Percentiles rank a stretch among this genome's conserved stretches.
Evolutionary conservation across 2,888 invertebrate species (phyloP).

Genomic region (Malacosoma neustria): DNA sequence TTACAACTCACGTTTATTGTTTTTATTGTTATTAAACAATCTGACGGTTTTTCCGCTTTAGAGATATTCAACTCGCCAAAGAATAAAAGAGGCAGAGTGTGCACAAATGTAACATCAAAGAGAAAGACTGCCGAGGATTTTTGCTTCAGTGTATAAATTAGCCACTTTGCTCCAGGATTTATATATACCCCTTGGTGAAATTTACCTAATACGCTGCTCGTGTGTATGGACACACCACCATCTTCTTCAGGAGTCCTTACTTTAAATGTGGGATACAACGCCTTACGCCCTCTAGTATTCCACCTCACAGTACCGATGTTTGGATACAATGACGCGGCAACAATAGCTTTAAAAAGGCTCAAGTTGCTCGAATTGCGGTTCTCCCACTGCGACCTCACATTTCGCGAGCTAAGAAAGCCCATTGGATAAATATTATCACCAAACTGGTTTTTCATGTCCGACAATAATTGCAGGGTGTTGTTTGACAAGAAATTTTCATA

Average conservation of each 20-base stretch:
- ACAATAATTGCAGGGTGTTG: constrained; percentile 79
- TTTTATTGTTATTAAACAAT: constrained; percentile 38
- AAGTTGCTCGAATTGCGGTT: constrained; percentile 85
- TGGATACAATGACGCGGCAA: constrained; percentile 92
- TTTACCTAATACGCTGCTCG: constrained; percentile 81
- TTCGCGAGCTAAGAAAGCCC: constrained; percentile 78
- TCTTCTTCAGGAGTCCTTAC: constrained; percentile 78
- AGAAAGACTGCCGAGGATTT: constrained; percentile 78
- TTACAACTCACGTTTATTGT: constrained; percentile 39
- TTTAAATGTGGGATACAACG: constrained; percentile 4
- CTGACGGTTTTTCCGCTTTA: constrained; percentile 25
- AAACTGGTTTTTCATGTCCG: constrained; percentile 89
- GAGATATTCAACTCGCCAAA: constrained; percentile 81
- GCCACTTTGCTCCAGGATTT: constrained; percentile 72
- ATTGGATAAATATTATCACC: constrained; percentile 81
- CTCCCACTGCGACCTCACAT: constrained; percentile 72
- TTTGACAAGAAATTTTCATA: constrained; percentile 81
- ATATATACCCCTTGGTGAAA: constrained; percentile 35
- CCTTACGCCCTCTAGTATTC: background rate
- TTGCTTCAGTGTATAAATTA: constrained; percentile 87
- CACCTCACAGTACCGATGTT: constrained; percentile 81
- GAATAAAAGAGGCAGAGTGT: constrained; percentile 87
- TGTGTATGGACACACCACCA: constrained; percentile 80
- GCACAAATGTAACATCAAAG: constrained; percentile 88
- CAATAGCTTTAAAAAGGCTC: constrained; percentile 87